Evolutionary conservation across 2,888 invertebrate genomes (phyloP), one percentile per base, ranked within the genome.

Genomic region (Eupithecia tripunctaria): DNA sequence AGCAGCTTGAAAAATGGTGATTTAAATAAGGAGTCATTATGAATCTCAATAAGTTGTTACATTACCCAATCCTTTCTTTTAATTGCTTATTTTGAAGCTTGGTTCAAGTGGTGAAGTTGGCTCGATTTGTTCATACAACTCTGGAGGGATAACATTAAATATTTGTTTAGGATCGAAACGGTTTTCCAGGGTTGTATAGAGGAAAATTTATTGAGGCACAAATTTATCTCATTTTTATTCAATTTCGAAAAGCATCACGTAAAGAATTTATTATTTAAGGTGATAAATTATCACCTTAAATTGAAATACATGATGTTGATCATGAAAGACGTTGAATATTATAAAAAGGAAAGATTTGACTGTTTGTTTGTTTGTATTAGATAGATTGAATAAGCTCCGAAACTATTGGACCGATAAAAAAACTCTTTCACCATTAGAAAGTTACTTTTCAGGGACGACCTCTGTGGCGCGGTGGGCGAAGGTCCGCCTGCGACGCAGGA

Each of bases 91-190:
- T 72, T 70, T 64, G n/a, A 67, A 70, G 25, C 15, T 8, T 32
- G 41, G 41, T 32, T 56, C 66, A 67, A 71, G 69, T 68, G 66
- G 29, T 27, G 29, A 15, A 59, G 63, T 51, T 64, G 59, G 62
- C n/a, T 66, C 25, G 62, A 56, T 36, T 69, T 71, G 67, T 72
- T 76, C 65, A 38, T 27, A 47, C 56, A 62, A 66, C 66, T 71
- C 69, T 41, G 66, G 47, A 75, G 68, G 72, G 73, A 74, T 77
- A 75, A 74, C 77, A 64, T 60, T 68, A 78, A 79, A 79, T 76
- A 75, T 78, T 79, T 79, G 76, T 67, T 66, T 29, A 73, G 73
- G 76, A 64, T 68, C 71, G 70, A 70, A 76, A 68, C 70, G 29
- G 38, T 69, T 60, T 27, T 27, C 41, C 67, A 72, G 71, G 63